Conservation (phyloP, 2,888 invertebrate genomes). For the Anthrax anthrax region DNA sequence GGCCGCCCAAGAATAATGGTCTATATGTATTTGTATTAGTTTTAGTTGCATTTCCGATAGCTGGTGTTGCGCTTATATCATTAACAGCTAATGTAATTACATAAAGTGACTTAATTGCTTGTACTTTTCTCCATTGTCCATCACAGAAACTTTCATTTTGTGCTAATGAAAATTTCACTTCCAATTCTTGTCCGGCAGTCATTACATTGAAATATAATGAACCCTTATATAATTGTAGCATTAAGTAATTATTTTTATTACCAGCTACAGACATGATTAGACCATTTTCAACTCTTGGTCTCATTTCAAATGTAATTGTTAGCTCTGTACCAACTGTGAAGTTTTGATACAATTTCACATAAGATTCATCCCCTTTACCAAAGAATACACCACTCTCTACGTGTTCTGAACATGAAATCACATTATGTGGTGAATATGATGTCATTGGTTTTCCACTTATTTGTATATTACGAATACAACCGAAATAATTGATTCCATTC, state of each 20-base stretch:
- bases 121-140: constrained; percentile 81
- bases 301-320: constrained; percentile 70
- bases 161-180: constrained; percentile 51
- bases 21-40: constrained; percentile 65
- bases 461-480: constrained; percentile 66
- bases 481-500: constrained; percentile 50
- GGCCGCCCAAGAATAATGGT: constrained; percentile 83
- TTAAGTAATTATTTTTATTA: constrained; percentile 57
- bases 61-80: constrained; percentile 57
- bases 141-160: constrained; percentile 69
- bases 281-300: constrained; percentile 72
- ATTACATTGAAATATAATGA: constrained; percentile 66
- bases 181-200: constrained; percentile 61
- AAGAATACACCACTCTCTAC: constrained; percentile 78
- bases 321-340: constrained; percentile 68
- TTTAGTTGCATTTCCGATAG: constrained; percentile 48
- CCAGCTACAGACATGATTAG: constrained; percentile 77
- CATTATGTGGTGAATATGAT: constrained; percentile 45
- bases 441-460: constrained; percentile 56
- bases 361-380: constrained; percentile 54
- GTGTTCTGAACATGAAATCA: constrained; percentile 63
- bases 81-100: constrained; percentile 80
- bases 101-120: constrained; percentile 80
- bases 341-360: constrained; percentile 49
- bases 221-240: constrained; percentile 79